Evolutionary conservation across 2,113 vertebrate genomes (phyloP).

Genomic region (Tragelaphus scriptus): DNA sequence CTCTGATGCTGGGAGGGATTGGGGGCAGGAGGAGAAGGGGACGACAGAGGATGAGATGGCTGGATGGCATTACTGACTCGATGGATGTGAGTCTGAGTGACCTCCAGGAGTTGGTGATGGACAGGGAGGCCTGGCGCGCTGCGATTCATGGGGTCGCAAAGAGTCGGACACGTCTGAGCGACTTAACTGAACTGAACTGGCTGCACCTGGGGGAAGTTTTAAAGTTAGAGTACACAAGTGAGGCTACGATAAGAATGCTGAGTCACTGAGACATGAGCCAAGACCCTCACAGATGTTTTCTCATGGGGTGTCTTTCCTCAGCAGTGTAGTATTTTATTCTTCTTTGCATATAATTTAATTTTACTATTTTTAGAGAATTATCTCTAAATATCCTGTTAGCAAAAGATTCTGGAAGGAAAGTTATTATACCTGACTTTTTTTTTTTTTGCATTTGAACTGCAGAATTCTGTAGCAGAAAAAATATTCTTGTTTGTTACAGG

Average conservation of each 20-base stretch:
- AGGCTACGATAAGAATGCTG: too few relatives aligned
- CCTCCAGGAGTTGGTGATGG: too few relatives aligned
- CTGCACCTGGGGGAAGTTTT: too few relatives aligned
- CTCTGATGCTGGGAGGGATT: too few relatives aligned
- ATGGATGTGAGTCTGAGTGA: too few relatives aligned
- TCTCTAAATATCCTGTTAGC: slow-evolving; percentile 7
- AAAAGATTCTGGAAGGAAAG: slow-evolving; percentile 1
- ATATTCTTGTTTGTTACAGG: background rate
- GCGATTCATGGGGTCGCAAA: too few relatives aligned
- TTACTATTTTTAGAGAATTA: slow-evolving; percentile 39
- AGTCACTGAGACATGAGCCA: background rate
- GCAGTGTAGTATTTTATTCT: background rate
- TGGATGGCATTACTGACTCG: too few relatives aligned
- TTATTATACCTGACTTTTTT: background rate
- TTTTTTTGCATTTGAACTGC: slow-evolving; percentile 21
- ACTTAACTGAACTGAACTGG: too few relatives aligned
- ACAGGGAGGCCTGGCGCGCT: too few relatives aligned
- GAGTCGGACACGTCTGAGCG: accelerated
- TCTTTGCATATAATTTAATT: slow-evolving; percentile 43
- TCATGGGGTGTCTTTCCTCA: background rate
- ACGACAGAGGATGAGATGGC: too few relatives aligned
- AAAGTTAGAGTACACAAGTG: too few relatives aligned
- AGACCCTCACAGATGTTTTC: background rate
- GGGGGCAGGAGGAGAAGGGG: too few relatives aligned
- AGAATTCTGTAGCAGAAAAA: slow-evolving; percentile 23